Base-by-base conservation (phyloP, 2,888 invertebrate genomes). In the Sinhomidia bicolor region DNA sequence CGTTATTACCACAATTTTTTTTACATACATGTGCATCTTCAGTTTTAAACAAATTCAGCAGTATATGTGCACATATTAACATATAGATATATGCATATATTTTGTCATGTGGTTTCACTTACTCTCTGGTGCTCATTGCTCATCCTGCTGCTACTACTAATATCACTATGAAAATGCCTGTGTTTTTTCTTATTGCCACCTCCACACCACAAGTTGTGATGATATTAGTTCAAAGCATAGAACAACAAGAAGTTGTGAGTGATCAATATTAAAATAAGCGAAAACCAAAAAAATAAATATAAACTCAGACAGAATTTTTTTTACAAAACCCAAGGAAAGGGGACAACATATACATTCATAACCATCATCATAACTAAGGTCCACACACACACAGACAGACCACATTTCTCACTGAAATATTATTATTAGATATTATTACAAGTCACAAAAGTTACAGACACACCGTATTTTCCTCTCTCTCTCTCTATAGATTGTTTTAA, bases 41-140 rank as follows among this genome's bases (percentile, higher is more conserved):
- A 10, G 1, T 26, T 60, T 54, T 17, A 54, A 54, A 54, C 54
- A 54, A 17, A 54, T 6, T 54, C 54, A 54, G 17, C n/a, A 36
- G 36, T 5, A 7, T 5, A 36, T 36, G 36, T n/a, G n/a, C n/a
- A n/a, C n/a, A n/a, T n/a, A n/a, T n/a, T n/a, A n/a, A n/a, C n/a
- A n/a, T n/a, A 51, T 12, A 20, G 54, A 54, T 1, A 54, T n/a
- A 17, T 54, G 2, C 12, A 1, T 6, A 1, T 26, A 1, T 47
- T 54, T 78, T 79, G 54, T 79, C 85, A 85, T 85, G 85, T 85
- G 85, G 85, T 85, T 85, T 85, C 79, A 85, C 68, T 85, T 85
- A 79, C 26, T 7, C 65, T n/a, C n/a, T n/a, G n/a, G n/a, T n/a
- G n/a, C n/a, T n/a, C n/a, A n/a, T n/a, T 6, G 4, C 14, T 54